Percentiles rank a stretch among this genome's conserved stretches.
These are phyloP conservation scores for Paguma larvata DNA, from an alignment of 2,797 vertebrate species.

Conservation along the genomic window DNA sequence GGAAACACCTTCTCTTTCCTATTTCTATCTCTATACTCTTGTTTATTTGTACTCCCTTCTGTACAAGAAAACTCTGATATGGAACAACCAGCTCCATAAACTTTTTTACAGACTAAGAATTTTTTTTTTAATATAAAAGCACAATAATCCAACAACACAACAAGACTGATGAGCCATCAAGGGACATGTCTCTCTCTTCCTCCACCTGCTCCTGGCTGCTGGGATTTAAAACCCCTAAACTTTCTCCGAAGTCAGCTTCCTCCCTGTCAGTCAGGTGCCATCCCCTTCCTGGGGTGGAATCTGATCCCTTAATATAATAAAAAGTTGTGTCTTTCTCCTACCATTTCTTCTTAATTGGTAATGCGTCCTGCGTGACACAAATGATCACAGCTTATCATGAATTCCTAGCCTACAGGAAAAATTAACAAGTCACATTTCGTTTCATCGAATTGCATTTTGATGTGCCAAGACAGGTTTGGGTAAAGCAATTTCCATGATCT, in stretches of 20 bases:
- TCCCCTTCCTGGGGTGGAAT: neutral
- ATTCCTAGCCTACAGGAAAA: slow-evolving; percentile 82
- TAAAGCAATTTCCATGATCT: slow-evolving; percentile 85
- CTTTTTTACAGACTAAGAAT: slow-evolving; percentile 62
- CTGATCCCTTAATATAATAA: slow-evolving; percentile 24
- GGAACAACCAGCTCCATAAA: slow-evolving; percentile 65
- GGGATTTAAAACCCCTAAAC: slow-evolving; percentile 54
- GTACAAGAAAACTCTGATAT: slow-evolving; percentile 60
- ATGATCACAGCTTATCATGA: slow-evolving; percentile 82
- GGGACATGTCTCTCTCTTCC: neutral
- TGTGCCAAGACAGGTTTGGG: slow-evolving; percentile 81
- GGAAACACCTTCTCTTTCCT: neutral
- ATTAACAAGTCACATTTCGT: slow-evolving; percentile 86
- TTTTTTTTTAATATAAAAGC: slow-evolving; percentile 80
- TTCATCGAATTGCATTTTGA: slow-evolving; percentile 85
- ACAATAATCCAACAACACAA: slow-evolving; percentile 74
- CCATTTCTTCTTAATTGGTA: slow-evolving; percentile 80
- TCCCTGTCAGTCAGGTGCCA: neutral
- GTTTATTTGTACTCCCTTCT: slow-evolving; percentile 43
- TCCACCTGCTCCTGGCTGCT: neutral
- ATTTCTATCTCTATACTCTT: neutral
- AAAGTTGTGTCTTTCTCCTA: slow-evolving; percentile 61
- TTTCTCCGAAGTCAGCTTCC: neutral
- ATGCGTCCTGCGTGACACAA: slow-evolving; percentile 78
- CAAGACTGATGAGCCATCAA: slow-evolving; percentile 79